Evolutionary conservation across 2,888 invertebrate species (phyloP), one percentile per base, ranked within the genome.

Genomic region (Tetramorium bicarinatum): DNA sequence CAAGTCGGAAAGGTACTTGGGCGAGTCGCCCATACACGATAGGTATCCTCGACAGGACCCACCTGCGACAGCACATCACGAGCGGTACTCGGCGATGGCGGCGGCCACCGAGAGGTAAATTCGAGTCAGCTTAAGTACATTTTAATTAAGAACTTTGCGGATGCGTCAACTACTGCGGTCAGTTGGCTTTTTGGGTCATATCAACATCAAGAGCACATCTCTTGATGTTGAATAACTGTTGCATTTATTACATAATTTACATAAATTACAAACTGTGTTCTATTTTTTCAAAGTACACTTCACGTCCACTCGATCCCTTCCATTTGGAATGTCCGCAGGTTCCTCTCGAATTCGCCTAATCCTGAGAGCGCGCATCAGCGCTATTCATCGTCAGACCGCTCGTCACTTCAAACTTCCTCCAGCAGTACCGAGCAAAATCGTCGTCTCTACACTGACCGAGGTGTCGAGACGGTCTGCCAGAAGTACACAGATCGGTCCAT

Each of bases 321-420:
- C 3, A 11, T 54, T 41, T 9, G 41, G 1, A 1, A 54, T 52
- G 1, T 34, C 25, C 13, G 21, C 18, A 80, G 79, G 83, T 94
- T 93, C 66, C 88, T 94, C 7, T 88, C 94, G 69, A 92, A 86
- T 81, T 93, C 94, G 34, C 92, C 94, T 62, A 94, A 93, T 85
- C 90, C 92, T 9, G 94, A 94, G 76, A 71, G 91, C 54, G 93
- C 93, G 44, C 92, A 93, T 71, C 93, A 94, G 54, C 91, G 94
- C 66, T 95, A 94, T 82, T 91, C 94, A 38, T 91, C 94, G 18
- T 91, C 91, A 49, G 94, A 95, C 66, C 87, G 89, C 69, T 41
- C 79, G 11, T 83, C 85, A n/a, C 61, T 88, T 74, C 90, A 90
- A 77, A 79, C 72, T 11, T 82, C 88, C 25, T 79, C 85, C 15